Evolutionary conservation across 2,797 vertebrate species (phyloP).

Genomic region (Melanotaenia parkinsoni): DNA sequence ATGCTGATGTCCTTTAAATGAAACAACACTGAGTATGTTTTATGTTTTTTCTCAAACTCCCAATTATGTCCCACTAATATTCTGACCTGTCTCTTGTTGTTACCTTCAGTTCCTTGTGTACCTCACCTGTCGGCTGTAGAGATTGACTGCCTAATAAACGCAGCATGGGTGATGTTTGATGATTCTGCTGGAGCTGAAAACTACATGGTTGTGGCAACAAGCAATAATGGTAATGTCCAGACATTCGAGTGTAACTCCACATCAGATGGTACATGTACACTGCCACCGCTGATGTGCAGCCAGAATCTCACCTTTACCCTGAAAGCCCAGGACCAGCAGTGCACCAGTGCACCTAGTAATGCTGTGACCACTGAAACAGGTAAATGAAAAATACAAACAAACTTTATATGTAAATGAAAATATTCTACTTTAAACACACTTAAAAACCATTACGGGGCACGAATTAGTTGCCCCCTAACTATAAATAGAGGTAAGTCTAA

Average conservation of each 20-base stretch:
- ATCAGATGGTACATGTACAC: conserved; percentile 47
- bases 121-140: conserved; percentile 72
- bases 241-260: conserved; percentile 69
- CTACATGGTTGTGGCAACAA: conserved; percentile 58
- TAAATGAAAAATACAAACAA: conserved; percentile 29
- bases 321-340: conserved; percentile 68
- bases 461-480: neutral
- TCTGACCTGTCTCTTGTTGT: neutral
- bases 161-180: conserved; percentile 75
- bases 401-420: neutral
- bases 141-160: conserved; percentile 80
- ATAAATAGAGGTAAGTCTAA: neutral
- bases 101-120: conserved; percentile 76
- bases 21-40: neutral
- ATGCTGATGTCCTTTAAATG: neutral
- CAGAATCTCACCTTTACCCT: conserved; percentile 75
- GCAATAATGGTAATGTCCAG: conserved; percentile 40
- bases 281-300: conserved; percentile 75
- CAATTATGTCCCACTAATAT: neutral
- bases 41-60: neutral
- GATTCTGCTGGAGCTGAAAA: conserved; percentile 57
- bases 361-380: conserved; percentile 73
- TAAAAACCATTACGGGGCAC: neutral
- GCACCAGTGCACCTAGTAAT: conserved; percentile 75
- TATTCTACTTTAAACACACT: neutral